Evolutionary conservation across 2,888 invertebrate species (phyloP), one percentile per base, ranked within the genome.

Genomic region (Netelia inedita): DNA sequence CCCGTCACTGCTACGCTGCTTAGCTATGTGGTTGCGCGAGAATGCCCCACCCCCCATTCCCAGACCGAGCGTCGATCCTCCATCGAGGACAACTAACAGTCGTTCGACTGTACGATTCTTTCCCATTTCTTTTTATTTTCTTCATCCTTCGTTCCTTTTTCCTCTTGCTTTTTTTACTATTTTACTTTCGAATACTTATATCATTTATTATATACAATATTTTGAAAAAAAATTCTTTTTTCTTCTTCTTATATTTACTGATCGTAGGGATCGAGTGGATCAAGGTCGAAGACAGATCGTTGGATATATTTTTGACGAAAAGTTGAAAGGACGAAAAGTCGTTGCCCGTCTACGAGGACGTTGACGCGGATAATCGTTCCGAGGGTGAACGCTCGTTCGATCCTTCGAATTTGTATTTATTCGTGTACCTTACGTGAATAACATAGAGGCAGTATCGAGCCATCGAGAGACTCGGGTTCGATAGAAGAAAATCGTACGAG

Each of bases 61-160:
- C n/a, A 61, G 69, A 69, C 35, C 46, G 9, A 80, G 66, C 41
- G 59, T 35, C 53, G 43, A 68, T 71, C 10, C 35, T 10, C 63
- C 57, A 46, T 68, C 28, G 65, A 69, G 68, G 43, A 46, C 68
- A 61, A 61, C 65, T 57, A 59, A 61, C 74, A 69, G 76, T 63
- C 84, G 68, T 68, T 68, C 73, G 68, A 72, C 61, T 75, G 61
- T 79, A 74, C 35, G 68, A 63, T 61, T 50, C 55, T 28, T 55
- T n/a, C 53, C 41, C 69, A 21, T 14, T 14, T 79, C n/a, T 28
- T 35, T 50, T 68, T 72, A n/a, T 21, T 21, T 23, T 57, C 14
- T 63, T 35, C 53, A 28, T 43, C 68, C 11, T 21, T 46, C 19
- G n/a, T 28, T 55, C 41, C 41, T 41, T 73, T 14, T 6, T 11